Conservation (phyloP, 2,888 invertebrate genomes). For the Leptarthrus brevirostris region DNA sequence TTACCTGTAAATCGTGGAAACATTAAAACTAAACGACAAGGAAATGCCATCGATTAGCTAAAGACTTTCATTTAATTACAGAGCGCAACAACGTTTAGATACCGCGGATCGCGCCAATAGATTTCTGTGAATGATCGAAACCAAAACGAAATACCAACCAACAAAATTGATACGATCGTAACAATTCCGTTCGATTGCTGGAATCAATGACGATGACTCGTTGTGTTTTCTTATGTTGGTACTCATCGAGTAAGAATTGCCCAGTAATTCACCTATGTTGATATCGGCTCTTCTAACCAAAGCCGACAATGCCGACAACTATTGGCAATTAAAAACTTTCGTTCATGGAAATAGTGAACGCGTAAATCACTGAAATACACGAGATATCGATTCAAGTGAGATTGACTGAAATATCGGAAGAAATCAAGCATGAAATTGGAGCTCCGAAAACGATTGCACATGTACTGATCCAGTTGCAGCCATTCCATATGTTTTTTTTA, state of each 20-base stretch:
- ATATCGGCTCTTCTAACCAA: not conserved
- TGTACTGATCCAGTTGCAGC: not conserved
- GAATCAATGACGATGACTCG: constrained; percentile 23
- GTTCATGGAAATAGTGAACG: not conserved
- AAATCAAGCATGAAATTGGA: constrained; percentile 39
- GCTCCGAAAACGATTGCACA: constrained; percentile 36
- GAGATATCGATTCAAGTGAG: not conserved
- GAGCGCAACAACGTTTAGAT: not conserved
- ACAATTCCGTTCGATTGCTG: not conserved
- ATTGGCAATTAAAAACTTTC: not conserved
- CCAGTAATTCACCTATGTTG: not conserved
- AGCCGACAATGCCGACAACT: not conserved
- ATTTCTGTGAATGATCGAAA: constrained; percentile 40
- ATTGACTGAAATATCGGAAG: not conserved
- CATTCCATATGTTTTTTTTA: not conserved
- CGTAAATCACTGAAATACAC: not conserved
- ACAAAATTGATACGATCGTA: constrained; percentile 15
- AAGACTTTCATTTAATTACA: constrained; percentile 42
- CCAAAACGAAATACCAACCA: constrained; percentile 27
- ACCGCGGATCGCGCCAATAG: constrained; percentile 4
- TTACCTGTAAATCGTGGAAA: constrained; percentile 2
- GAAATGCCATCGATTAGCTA: not conserved
- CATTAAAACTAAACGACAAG: not conserved
- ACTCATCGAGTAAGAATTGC: not conserved
- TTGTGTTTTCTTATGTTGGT: not conserved